Evolutionary conservation across 2,113 vertebrate genomes (phyloP), one percentile per base, ranked within the genome.

Genomic region (Castor canadensis): DNA sequence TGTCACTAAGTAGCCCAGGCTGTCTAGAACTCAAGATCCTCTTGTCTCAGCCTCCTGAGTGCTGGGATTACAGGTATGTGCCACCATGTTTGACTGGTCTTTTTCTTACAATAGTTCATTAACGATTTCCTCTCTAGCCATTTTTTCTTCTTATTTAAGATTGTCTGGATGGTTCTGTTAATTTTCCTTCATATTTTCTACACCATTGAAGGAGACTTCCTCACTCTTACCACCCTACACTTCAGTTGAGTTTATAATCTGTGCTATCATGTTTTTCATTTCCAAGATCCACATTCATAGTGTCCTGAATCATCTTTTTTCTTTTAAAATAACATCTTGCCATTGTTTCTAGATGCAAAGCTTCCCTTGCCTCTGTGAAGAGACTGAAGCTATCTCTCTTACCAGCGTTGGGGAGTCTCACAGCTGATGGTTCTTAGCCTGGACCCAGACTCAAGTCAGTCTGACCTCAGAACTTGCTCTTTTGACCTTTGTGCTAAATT

Each of bases 31-130:
- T 67, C 15, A 32, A 10, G 5, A 17, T 67, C 32, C 32, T n/a
- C 64, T 32, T 67, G 64, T 32, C 64, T n/a, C 16, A 67, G 32
- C 12, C 30, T 67, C 32, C 16, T 13, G 12, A 32, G 16, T 67
- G 64, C 64, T 67, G 28, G 9, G 32, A 67, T 67, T 67, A 35
- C 12, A n/a, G n/a, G 32, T 11, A 17, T 35, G 13, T 67, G 32
- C 32, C 12, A 67, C 64, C 35, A n/a, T 67, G 32, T 9, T 32
- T 19, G 64, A 20, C 43, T 69, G 38, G 15, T 73, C 45, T 32
- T 94, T 93, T 83, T 95, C 79, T 96, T 95, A 4, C 6, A n/a
- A 62, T 75, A 79, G 75, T 87, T 83, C 56, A 69, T 56, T 45
- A 56, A 16, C 32, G n/a, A 82, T 92, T 83, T 91, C 10, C 9